Percentiles rank a stretch among this genome's conserved stretches.
phyloP scores from a whole-genome alignment of 2,113 vertebrate genomes.

The Trematomus loennbergii region DNA sequence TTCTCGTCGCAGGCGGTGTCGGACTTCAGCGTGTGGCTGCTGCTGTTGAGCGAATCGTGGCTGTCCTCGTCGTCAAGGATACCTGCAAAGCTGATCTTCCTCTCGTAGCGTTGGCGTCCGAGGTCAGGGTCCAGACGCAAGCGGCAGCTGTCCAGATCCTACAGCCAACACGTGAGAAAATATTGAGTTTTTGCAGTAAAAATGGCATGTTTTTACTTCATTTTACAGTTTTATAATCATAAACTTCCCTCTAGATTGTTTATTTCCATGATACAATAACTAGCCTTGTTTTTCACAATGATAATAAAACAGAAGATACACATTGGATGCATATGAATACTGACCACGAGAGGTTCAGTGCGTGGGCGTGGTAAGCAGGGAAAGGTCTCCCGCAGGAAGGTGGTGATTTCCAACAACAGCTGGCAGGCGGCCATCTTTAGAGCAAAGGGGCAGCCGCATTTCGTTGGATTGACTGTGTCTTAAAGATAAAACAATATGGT shows the following conservation, averaged over 20 bases:
- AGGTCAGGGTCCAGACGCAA: constrained; percentile 95
- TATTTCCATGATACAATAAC: not conserved
- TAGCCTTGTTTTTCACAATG: not conserved
- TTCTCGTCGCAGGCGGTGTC: constrained; percentile 94
- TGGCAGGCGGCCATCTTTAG: constrained; percentile 99
- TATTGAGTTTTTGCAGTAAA: not conserved
- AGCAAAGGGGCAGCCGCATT: constrained; percentile 97
- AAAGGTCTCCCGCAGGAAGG: constrained; percentile 96
- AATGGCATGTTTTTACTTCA: not conserved
- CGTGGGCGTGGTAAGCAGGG: constrained; percentile 95
- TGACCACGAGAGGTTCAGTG: constrained; percentile 93
- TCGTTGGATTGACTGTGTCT: constrained; percentile 99
- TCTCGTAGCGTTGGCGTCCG: constrained; percentile 96
- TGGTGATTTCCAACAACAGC: constrained; percentile 96
- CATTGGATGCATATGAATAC: constrained; percentile 50
- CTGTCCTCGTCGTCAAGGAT: constrained; percentile 98
- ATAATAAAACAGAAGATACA: not conserved
- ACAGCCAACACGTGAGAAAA: not conserved
- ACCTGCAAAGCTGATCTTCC: constrained; percentile 99
- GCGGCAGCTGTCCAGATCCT: constrained; percentile 96
- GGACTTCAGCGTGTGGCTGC: constrained; percentile 98
- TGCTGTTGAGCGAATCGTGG: constrained; percentile 97
- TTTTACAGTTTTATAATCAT: not conserved
- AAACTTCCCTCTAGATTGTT: not conserved
- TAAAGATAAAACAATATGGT: constrained; percentile 19